These are phyloP conservation scores for Clivina fossor DNA, from an alignment of 2,888 invertebrate genomes.

Conservation along the genomic window DNA sequence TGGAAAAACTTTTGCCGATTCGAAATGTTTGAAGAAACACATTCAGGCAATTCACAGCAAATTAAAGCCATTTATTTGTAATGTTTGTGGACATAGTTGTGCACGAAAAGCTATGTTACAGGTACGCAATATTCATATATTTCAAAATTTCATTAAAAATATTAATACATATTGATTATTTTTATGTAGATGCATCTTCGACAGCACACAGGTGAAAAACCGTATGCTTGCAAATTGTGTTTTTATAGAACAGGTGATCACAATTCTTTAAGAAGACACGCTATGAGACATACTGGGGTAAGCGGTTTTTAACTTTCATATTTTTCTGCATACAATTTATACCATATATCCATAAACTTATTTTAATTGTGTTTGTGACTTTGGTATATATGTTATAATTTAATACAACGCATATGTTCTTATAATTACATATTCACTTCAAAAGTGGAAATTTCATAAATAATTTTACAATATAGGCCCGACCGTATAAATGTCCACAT, in stretches of 20 bases:
- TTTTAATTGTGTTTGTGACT: too few relatives aligned
- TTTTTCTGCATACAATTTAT: neutral
- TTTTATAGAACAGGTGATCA: constrained; percentile 73
- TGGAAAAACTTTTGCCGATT: constrained; percentile 66
- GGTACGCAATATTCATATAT: constrained; percentile 46
- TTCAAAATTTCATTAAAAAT: neutral
- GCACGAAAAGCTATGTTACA: constrained; percentile 70
- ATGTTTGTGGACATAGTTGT: constrained; percentile 72
- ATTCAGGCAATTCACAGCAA: constrained; percentile 73
- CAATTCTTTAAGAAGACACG: constrained; percentile 69
- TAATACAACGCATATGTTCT: too few relatives aligned
- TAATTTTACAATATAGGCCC: constrained; percentile 44
- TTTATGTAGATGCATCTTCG: constrained; percentile 64
- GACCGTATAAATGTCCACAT: constrained; percentile 65
- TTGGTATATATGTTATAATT: too few relatives aligned
- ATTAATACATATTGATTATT: constrained; percentile 25
- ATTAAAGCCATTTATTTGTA: constrained; percentile 72
- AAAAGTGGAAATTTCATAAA: constrained; percentile 8
- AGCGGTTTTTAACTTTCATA: constrained; percentile 7
- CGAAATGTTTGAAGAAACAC: constrained; percentile 68
- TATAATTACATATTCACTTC: too few relatives aligned
- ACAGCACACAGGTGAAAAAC: constrained; percentile 78
- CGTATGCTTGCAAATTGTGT: constrained; percentile 70
- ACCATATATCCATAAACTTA: too few relatives aligned
- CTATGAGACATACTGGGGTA: constrained; percentile 63